Evolutionary conservation across 1,140 invertebrate species (phyloP).

Genomic region (Galendromus occidentalis): DNA sequence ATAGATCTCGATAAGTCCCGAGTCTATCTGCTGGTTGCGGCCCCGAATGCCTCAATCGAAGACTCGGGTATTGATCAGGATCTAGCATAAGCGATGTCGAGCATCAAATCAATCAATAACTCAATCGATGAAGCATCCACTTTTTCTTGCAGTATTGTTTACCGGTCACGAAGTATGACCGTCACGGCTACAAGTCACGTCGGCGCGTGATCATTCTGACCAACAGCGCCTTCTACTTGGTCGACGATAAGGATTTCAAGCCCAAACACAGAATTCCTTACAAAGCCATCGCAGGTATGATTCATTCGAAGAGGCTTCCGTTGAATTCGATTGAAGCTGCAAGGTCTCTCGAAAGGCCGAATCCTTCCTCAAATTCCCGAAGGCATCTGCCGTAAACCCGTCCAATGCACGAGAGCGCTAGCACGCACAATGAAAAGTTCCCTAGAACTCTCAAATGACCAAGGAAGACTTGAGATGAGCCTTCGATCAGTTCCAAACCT

Average conservation of each 20-base stretch:
- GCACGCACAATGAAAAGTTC: too few relatives aligned
- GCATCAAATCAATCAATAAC: too few relatives aligned
- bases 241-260: conserved; percentile 54
- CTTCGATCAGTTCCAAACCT: too few relatives aligned
- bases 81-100: too few relatives aligned
- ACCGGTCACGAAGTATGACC: conserved; percentile 59
- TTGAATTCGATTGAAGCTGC: neutral
- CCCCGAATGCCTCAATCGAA: neutral
- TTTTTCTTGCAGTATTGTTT: conserved; percentile 41
- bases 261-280: conserved; percentile 43
- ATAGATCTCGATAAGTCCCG: neutral
- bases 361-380: too few relatives aligned
- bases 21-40: neutral
- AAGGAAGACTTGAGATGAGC: too few relatives aligned
- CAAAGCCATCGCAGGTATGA: conserved; percentile 4
- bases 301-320: neutral
- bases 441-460: too few relatives aligned
- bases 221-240: conserved; percentile 48
- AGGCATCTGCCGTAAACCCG: too few relatives aligned
- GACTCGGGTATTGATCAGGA: too few relatives aligned
- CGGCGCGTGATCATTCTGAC: conserved; percentile 52
- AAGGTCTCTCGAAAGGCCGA: too few relatives aligned
- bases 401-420: too few relatives aligned
- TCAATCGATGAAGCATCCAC: too few relatives aligned
- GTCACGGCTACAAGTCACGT: conserved; percentile 66